Evolutionary conservation across 2,113 vertebrate species (phyloP), one percentile per base, ranked within the genome.

Genomic region (Pleuronectes platessa): DNA sequence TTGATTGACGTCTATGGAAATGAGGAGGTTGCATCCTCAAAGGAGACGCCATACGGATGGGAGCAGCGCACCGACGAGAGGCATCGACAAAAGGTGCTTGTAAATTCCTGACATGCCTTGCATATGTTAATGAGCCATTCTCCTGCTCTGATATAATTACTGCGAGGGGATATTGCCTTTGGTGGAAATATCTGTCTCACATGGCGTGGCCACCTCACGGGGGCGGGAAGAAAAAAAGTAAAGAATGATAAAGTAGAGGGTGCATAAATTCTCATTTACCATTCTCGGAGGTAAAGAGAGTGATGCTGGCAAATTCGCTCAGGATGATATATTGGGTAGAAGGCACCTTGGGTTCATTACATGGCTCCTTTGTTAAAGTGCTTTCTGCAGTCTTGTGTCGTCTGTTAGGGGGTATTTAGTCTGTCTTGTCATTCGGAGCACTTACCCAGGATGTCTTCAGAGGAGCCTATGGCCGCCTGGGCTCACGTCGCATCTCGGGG

Each of bases 91-190:
- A 88, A 82, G 84, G 77, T 74, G 79, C 81, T 89, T 90, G 86
- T 89, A 93, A 83, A 92, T 92, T 93, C 89, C 84, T 86, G 87
- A 89, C 92, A 92, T 90, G 87, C 84, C 88, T 73, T 84, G 88
- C 87, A 78, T 92, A 94, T 94, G 93, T 92, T 94, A 93, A 95
- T 94, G 89, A 92, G 91, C 76, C 80, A 85, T 87, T 92, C 88
- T 93, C 80, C 69, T 31, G 45, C 82, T 88, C 87, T 93, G 92
- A 93, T 94, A 92, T 92, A 93, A 94, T 93, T 93, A 94, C 88
- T 77, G 86, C 24, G 87, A 88, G 87, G 74, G 89, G 88, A 91
- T 90, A 92, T 91, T 90, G 92, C 91, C 90, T 89, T 82, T 91
- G 89, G 92, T 92, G 87, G 64, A 86, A 92, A 84, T 88, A 79